Evolutionary conservation across 2,888 invertebrate genomes (phyloP).

Genomic region (Toxonevra muliebris): DNA sequence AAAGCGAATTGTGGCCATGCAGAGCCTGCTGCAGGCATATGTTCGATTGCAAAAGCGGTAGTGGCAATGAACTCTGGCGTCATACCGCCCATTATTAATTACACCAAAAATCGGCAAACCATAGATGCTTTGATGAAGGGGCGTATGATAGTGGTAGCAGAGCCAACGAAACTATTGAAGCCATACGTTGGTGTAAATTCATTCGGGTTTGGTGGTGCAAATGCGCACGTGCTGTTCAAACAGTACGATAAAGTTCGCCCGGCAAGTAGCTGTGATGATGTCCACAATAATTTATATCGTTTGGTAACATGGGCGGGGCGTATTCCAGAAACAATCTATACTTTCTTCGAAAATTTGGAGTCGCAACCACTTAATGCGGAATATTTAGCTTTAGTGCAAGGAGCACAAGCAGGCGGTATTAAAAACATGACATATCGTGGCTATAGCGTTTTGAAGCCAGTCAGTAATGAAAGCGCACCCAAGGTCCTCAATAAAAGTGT

Average conservation of each 20-base stretch:
- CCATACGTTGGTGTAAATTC: constrained; percentile 86
- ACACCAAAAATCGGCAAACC: constrained; percentile 69
- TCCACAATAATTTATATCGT: constrained; percentile 71
- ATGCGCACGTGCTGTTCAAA: constrained; percentile 67
- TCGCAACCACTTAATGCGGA: constrained; percentile 72
- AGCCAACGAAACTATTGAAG: constrained; percentile 74
- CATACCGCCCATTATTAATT: constrained; percentile 91
- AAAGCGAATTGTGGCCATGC: constrained; percentile 95
- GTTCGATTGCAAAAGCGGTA: constrained; percentile 82
- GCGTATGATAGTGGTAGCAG: constrained; percentile 76
- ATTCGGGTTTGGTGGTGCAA: constrained; percentile 93
- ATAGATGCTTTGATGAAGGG: constrained; percentile 72
- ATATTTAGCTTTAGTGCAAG: constrained; percentile 69
- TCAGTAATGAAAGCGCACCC: constrained; percentile 38
- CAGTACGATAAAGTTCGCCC: constrained; percentile 64
- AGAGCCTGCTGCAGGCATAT: constrained; percentile 85
- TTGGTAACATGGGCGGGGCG: constrained; percentile 80
- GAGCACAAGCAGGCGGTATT: constrained; percentile 69
- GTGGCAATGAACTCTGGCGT: constrained; percentile 82
- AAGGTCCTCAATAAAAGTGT: constrained; percentile 65
- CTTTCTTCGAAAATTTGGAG: constrained; percentile 72
- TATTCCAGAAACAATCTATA: constrained; percentile 77
- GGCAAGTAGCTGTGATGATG: constrained; percentile 70
- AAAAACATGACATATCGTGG: constrained; percentile 79
- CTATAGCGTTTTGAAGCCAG: constrained; percentile 68